These are phyloP conservation scores for Albula glossodonta DNA, from an alignment of 2,113 vertebrate genomes.

Conservation along the genomic window DNA sequence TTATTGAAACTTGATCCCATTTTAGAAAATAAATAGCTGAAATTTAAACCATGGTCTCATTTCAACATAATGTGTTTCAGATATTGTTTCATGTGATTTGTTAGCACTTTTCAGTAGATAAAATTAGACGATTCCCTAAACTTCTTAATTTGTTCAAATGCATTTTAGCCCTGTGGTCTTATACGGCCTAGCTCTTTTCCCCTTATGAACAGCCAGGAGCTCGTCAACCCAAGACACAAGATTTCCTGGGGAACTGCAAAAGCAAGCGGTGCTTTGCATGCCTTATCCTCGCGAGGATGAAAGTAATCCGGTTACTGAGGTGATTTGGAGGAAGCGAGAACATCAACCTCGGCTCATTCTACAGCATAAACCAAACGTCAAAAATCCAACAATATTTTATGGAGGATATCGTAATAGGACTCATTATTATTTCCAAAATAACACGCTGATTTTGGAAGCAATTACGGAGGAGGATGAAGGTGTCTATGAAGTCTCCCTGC, in stretches of 20 bases:
- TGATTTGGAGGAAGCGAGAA: slow-evolving; percentile 30
- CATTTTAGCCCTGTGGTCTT: background rate
- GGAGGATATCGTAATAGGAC: background rate
- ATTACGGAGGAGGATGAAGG: slow-evolving; percentile 40
- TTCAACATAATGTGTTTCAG: too few relatives aligned
- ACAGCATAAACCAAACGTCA: background rate
- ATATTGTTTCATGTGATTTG: too few relatives aligned
- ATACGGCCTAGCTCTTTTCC: background rate
- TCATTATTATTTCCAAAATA: slow-evolving; percentile 30
- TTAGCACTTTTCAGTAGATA: too few relatives aligned
- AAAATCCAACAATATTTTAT: too few relatives aligned
- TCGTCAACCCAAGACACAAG: background rate
- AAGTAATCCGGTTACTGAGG: fast-evolving
- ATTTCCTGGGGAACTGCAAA: slow-evolving; percentile 14
- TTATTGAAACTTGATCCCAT: too few relatives aligned
- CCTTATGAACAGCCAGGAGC: slow-evolving; percentile 15
- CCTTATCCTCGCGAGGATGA: background rate
- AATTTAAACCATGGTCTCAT: too few relatives aligned
- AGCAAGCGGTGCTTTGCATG: slow-evolving; percentile 21
- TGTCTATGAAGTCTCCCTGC: slow-evolving; percentile 18
- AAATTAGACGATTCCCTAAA: too few relatives aligned
- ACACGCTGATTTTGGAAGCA: slow-evolving; percentile 38
- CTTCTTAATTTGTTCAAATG: too few relatives aligned
- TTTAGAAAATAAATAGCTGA: too few relatives aligned
- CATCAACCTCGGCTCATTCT: background rate